Evolutionary conservation across 2,888 invertebrate species (phyloP).

Genomic region (Rhingia rostrata): DNA sequence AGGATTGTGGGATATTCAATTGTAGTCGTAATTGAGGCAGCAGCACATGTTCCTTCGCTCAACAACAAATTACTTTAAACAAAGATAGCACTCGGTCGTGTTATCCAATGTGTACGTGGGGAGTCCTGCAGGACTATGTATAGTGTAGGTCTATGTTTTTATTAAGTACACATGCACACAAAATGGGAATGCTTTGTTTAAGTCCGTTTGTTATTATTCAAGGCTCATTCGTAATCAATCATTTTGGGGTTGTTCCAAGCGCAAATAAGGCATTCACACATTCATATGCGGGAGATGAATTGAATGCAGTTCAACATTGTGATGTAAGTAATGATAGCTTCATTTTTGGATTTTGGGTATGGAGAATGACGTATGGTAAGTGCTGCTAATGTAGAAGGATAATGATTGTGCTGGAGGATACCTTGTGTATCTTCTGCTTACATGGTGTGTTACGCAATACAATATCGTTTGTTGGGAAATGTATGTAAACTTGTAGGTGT

Average conservation of each 20-base stretch:
- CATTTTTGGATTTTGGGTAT: not conserved
- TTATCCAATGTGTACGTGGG: not conserved
- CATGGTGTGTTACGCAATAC: not conserved
- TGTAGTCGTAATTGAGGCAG: conserved; percentile 52
- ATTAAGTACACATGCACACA: conserved; percentile 41
- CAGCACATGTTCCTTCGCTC: conserved; percentile 40
- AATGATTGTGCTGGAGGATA: not conserved
- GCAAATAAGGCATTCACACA: conserved; percentile 21
- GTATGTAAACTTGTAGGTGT: too few species aligned
- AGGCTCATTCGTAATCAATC: conserved; percentile 31
- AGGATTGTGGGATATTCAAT: not conserved
- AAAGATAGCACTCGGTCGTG: conserved; percentile 11
- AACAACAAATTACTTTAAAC: conserved; percentile 48
- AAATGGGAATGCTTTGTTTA: conserved; percentile 36
- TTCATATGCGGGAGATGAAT: conserved; percentile 24
- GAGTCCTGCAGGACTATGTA: not conserved
- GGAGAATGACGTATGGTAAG: not conserved
- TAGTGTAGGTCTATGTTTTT: conserved; percentile 12
- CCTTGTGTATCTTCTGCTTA: not conserved
- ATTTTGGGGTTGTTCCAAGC: not conserved
- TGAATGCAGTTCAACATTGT: conserved; percentile 34
- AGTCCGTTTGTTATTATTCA: conserved; percentile 50
- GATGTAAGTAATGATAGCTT: conserved; percentile 30
- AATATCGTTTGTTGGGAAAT: not conserved
- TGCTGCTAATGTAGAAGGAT: not conserved